Conservation (phyloP, 37 sponge, comb jelly and placozoan genomes). For the Hormiphora californensis region DNA sequence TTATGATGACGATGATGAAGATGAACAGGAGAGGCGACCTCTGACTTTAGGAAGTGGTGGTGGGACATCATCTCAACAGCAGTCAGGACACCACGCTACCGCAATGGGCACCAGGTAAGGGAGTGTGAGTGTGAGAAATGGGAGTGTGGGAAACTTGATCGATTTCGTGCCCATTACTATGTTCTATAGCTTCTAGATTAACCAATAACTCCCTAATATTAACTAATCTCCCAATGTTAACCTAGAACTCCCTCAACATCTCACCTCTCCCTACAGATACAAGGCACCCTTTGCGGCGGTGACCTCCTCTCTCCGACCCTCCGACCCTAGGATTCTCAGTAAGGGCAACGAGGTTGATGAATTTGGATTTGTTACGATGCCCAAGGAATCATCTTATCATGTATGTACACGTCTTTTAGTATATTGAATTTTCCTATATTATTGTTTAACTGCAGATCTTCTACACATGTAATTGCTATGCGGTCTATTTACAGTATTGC, state of each 20-base stretch:
- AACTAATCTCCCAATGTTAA: background rate
- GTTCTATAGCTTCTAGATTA: background rate
- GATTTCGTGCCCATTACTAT: too few species aligned
- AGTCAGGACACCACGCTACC: background rate
- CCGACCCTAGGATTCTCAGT: conserved; percentile 7
- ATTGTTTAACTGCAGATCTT: too few species aligned
- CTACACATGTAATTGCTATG: too few species aligned
- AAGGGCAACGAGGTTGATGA: conserved; percentile 17
- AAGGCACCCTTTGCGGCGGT: conserved; percentile 30
- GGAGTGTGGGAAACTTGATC: too few species aligned
- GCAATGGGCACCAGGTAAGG: conserved; percentile 30
- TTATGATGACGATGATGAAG: conserved; percentile 39
- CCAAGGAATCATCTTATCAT: conserved; percentile 27
- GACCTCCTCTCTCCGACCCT: conserved; percentile 29
- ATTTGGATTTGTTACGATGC: conserved; percentile 8
- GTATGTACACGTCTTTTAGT: too few species aligned
- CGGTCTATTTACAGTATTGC: too few species aligned
- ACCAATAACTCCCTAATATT: background rate
- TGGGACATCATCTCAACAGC: background rate
- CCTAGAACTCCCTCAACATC: background rate
- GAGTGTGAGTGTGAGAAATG: too few species aligned
- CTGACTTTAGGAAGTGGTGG: too few species aligned
- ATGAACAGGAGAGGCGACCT: background rate
- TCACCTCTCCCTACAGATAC: background rate
- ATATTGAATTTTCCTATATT: too few species aligned